Conservation (phyloP, 2,888 invertebrate species). For the Rotaria socialis region DNA sequence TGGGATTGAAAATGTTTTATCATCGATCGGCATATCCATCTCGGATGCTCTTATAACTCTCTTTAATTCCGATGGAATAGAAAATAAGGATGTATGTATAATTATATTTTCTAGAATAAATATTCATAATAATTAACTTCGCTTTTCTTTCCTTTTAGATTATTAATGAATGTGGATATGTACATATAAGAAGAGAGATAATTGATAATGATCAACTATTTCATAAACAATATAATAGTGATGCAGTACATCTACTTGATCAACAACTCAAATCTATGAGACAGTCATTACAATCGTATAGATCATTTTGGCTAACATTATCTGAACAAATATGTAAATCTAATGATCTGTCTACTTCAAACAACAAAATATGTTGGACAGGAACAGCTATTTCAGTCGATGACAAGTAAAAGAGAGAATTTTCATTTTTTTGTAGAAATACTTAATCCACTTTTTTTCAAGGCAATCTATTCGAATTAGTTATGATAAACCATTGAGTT, state of each 20-base stretch:
- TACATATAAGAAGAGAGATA: background rate
- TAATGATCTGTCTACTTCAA: background rate
- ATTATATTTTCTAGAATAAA: background rate
- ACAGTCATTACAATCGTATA: background rate
- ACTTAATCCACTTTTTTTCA: background rate
- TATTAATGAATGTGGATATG: background rate
- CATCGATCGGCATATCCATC: background rate
- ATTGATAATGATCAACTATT: background rate
- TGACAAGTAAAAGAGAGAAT: background rate
- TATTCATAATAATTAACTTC: background rate
- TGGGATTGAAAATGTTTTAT: background rate
- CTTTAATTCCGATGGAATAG: background rate
- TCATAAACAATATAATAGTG: background rate
- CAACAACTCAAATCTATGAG: background rate
- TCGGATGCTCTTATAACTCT: background rate
- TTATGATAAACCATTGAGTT: conserved; percentile 34
- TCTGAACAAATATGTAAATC: background rate
- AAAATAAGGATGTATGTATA: background rate
- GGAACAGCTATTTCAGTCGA: background rate
- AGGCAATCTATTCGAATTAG: background rate
- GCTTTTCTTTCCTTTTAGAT: background rate
- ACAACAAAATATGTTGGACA: background rate
- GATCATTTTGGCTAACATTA: background rate
- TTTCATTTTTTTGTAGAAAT: background rate
- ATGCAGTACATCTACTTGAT: background rate